Evolutionary conservation across 2,888 invertebrate genomes (phyloP).

Genomic region (Catocala sponsa): DNA sequence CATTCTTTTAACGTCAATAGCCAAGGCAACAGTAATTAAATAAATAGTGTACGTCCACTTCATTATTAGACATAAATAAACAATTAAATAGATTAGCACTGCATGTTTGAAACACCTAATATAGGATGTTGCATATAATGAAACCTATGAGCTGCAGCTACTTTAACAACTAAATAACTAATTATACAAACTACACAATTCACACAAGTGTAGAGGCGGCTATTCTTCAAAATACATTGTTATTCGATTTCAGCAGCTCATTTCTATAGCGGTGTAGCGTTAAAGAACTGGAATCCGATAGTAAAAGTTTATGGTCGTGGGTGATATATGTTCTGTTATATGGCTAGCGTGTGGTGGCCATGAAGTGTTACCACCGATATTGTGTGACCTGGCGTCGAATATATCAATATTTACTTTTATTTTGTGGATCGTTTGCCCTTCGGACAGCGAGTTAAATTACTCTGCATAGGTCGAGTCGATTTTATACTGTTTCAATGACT

Average conservation of each 20-base stretch:
- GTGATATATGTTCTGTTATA: conserved; percentile 33
- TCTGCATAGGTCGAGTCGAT: not conserved
- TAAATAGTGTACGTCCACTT: too few species aligned
- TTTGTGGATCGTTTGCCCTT: conserved; percentile 15
- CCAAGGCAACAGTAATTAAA: too few species aligned
- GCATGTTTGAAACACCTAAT: too few species aligned
- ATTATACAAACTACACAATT: too few species aligned
- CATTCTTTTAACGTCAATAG: too few species aligned
- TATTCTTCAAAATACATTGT: conserved; percentile 18
- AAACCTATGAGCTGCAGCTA: too few species aligned
- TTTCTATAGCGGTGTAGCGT: conserved; percentile 35
- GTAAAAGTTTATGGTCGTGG: conserved; percentile 40
- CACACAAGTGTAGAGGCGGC: not conserved
- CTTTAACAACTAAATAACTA: too few species aligned
- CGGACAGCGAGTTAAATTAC: not conserved
- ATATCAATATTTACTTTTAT: conserved; percentile 19
- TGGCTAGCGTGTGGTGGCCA: conserved; percentile 24
- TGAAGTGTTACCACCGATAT: conserved; percentile 31
- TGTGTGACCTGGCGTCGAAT: conserved; percentile 15
- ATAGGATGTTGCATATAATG: too few species aligned
- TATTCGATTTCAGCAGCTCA: conserved; percentile 37
- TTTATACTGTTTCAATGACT: not conserved
- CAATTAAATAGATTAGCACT: too few species aligned
- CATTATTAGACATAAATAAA: too few species aligned
- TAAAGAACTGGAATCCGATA: conserved; percentile 44